Evolutionary conservation across 30 jellyfish, hydroid and myxozoan species (phyloP), one percentile per base, ranked within the genome.

Genomic region (Pelagia noctiluca): DNA sequence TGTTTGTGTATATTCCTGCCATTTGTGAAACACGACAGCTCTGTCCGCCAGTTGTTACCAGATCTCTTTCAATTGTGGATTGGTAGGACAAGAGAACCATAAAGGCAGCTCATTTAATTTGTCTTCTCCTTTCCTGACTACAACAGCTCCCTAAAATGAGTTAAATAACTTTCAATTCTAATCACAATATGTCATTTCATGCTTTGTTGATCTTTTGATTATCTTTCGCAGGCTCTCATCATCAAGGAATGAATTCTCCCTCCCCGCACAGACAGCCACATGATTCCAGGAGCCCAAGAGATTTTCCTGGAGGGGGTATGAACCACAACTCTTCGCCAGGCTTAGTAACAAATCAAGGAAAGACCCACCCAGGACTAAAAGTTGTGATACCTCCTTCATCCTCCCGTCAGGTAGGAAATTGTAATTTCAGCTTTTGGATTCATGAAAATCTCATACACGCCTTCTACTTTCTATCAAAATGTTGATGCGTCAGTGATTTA

Each of bases 361-460:
- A 90, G 68, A 78, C 77, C 49, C 95, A 83, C 46, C 96, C 96
- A 25, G 88, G 88, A 13, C 63, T 87, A 33, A 87, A 87, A 77
- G 96, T 87, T 22, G 96, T 87, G 29, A 87, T 87, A 21, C 96
- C 96, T 1, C 57, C 75, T 37, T 87, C 96, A 5, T 69, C 96
- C 8, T 60, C 85, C 22, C 63, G 88, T 37, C 96, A 86, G 86
- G 96, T 86, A 53, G 53, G 32, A 28, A 18, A 18, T 30, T 2
- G 13, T 29, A 3, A n/a, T n/a, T 35, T 70, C 35, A n/a, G n/a
- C 35, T 30, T 23, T 23, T 63, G 50, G 12, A 21, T 31, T 63
- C 7, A 16, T 22, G 18, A 36, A 23, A 0, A 63, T 26, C 52
- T 3, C 2, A 3, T 23, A 11, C n/a, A 47, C 25, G 76, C 11